phyloP scores from a whole-genome alignment of 2,113 vertebrate genomes.

The Tenebrosternarchus preto region DNA sequence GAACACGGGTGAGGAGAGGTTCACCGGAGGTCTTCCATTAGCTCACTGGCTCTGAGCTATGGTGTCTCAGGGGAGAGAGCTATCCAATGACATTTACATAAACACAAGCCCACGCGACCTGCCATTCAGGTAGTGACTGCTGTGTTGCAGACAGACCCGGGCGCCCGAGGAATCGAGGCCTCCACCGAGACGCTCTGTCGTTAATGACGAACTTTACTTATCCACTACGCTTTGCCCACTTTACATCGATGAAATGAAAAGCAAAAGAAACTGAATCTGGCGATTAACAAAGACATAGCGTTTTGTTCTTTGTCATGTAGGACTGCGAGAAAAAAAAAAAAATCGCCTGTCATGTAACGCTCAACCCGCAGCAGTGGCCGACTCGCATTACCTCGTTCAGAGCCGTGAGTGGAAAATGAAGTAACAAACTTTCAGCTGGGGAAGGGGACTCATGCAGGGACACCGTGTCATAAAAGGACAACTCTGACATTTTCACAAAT shows the following conservation, averaged over 20 bases:
- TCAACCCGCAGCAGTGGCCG: background rate
- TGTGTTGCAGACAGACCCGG: background rate
- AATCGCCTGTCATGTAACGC: background rate
- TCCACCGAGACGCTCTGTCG: slow-evolving; percentile 18
- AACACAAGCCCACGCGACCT: slow-evolving; percentile 7
- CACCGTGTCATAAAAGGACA: background rate
- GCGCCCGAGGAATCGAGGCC: background rate
- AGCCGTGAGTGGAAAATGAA: background rate
- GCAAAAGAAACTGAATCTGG: slow-evolving; percentile 15
- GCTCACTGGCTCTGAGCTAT: slow-evolving; percentile 15
- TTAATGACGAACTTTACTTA: slow-evolving; percentile 23
- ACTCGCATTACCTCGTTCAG: slow-evolving; percentile 26
- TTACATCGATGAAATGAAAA: slow-evolving; percentile 31
- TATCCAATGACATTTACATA: slow-evolving; percentile 39
- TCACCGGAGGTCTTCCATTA: slow-evolving; percentile 43
- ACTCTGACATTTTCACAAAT: background rate
- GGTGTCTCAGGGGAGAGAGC: slow-evolving; percentile 20
- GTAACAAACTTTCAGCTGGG: slow-evolving; percentile 5
- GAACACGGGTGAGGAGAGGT: slow-evolving; percentile 45
- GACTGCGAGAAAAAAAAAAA: background rate
- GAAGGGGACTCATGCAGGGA: background rate
- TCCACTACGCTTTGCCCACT: slow-evolving; percentile 5
- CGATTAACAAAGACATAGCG: slow-evolving; percentile 6
- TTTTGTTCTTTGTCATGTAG: background rate
- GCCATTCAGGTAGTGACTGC: background rate